Base-by-base conservation (phyloP, 2,888 invertebrate species). In the Pyrrhia umbra region DNA sequence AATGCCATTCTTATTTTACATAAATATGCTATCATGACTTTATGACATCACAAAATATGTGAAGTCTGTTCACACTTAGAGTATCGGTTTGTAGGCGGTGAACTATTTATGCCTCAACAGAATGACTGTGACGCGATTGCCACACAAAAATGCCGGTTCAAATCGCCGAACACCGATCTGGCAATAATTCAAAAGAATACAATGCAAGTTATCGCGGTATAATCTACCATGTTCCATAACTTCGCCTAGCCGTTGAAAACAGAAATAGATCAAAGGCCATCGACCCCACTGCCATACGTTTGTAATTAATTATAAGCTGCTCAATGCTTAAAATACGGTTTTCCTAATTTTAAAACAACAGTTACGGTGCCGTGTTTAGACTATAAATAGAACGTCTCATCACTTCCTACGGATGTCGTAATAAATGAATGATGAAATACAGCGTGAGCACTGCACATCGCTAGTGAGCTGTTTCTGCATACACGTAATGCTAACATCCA, bases 261-360 rank as follows among this genome's bases (percentile, higher is more conserved):
- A 68, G 74, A 90, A 90, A 90, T 91, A 91, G 88, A 84, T 51
- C 79, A 73, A 68, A 82, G 89, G 83, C 54, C 88, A 75, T 69
- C 80, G 88, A 90, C 86, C 91, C 75, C 79, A 66, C 68, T 79
- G 75, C 84, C 79, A 84, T 75, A 80, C 77, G 82, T 73, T 77
- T 78, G 77, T 85, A 88, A 89, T 90, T 90, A 90, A 84, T 87
- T 72, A 63, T 83, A 88, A 73, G 75, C 66, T 46, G 23, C 20
- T 40, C 58, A 66, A 58, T 57, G 75, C 54, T 56, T 56, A 63
- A 34, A 59, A 56, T 54, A 71, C 18, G 59, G 34, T 62, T 71
- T 71, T 20, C 75, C 40, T 65, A 47, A 75, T 58, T 68, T 58
- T 55, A 74, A 61, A 56, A 58, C 55, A 71, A 67, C 54, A n/a